phyloP scores from a whole-genome alignment of 2,888 invertebrate species.

The Eupeodes latifasciatus region DNA sequence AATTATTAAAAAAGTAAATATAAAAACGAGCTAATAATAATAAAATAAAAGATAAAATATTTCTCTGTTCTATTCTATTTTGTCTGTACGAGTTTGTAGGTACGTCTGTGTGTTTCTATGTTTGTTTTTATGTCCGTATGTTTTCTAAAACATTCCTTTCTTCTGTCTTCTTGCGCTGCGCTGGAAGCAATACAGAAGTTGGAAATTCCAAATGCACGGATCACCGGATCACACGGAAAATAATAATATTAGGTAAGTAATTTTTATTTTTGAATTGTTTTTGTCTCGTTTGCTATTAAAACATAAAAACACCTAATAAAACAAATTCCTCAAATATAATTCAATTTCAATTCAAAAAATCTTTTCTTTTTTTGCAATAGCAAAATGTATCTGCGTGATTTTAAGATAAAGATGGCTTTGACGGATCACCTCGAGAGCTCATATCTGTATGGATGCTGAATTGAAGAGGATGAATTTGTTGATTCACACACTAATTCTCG shows the following conservation, averaged over 20 bases:
- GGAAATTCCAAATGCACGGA: constrained; percentile 54
- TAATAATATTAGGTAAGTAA: neutral
- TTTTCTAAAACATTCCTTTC: constrained; percentile 44
- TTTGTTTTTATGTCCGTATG: neutral
- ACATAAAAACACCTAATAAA: constrained; percentile 64
- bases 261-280: neutral
- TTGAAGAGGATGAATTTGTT: constrained; percentile 67
- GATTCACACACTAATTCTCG: constrained; percentile 47
- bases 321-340: constrained; percentile 52
- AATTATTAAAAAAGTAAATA: constrained; percentile 70
- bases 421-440: constrained; percentile 34
- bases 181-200: constrained; percentile 61
- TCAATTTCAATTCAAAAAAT: neutral
- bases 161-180: constrained; percentile 19
- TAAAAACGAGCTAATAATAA: constrained; percentile 61
- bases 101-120: neutral
- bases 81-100: neutral
- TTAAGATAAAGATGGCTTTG: constrained; percentile 4
- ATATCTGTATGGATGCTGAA: constrained; percentile 9
- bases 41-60: constrained; percentile 23
- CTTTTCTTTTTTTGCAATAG: constrained; percentile 1
- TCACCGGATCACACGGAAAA: neutral
- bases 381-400: neutral
- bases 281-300: constrained; percentile 1
- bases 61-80: neutral